These are phyloP conservation scores for Sphaeridia pumilis DNA, from an alignment of 2,888 invertebrate genomes.

Conservation along the genomic window DNA sequence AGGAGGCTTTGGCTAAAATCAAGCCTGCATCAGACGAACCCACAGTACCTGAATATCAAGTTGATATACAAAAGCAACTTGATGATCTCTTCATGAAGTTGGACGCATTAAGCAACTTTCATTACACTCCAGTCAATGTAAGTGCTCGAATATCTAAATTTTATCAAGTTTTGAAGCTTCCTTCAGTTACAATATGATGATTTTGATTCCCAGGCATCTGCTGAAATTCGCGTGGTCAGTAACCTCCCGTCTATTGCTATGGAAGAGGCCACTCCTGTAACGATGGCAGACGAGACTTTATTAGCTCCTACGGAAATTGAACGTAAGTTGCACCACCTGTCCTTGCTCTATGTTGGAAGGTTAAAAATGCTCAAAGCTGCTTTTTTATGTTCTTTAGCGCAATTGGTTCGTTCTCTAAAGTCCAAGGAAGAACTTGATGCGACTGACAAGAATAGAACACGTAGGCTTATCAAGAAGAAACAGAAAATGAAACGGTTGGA, in stretches of 20 bases:
- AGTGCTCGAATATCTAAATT: no score
- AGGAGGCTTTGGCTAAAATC: neutral
- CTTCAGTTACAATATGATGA: no score
- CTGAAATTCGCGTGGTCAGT: constrained; percentile 79
- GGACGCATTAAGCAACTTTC: constrained; percentile 85
- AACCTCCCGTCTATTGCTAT: constrained; percentile 82
- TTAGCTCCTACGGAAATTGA: constrained; percentile 88
- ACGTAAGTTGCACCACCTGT: no score
- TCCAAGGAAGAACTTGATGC: constrained; percentile 67
- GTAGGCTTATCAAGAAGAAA: constrained; percentile 74
- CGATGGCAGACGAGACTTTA: constrained; percentile 68
- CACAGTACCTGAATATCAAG: constrained; percentile 56
- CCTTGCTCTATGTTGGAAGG: no score
- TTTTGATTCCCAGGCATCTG: constrained; percentile 52
- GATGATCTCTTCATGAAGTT: constrained; percentile 65
- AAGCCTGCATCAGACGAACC: constrained; percentile 41
- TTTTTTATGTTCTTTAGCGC: no score
- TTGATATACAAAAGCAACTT: constrained; percentile 64
- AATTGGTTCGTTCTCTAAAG: constrained; percentile 46
- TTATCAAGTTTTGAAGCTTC: no score
- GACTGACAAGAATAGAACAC: constrained; percentile 78
- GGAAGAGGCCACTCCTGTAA: constrained; percentile 91
- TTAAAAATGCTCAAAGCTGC: no score
- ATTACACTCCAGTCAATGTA: constrained; percentile 78
- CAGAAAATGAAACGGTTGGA: constrained; percentile 44